phyloP scores from a whole-genome alignment of 2,888 invertebrate genomes.

The Melanophora roralis region DNA sequence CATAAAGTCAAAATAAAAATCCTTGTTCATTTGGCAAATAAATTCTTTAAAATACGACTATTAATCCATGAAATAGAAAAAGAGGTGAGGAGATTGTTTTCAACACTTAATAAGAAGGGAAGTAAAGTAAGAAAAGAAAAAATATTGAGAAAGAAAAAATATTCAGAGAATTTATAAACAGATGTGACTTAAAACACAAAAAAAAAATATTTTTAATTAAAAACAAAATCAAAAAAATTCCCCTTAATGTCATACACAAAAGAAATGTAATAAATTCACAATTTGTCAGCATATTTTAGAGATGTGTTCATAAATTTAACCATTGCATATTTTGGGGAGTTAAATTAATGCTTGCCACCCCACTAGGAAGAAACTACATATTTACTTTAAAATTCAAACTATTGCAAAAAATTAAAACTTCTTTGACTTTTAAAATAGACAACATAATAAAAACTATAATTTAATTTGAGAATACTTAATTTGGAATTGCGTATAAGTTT shows the following conservation, averaged over 20 bases:
- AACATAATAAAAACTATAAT: not conserved
- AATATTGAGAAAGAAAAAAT: not conserved
- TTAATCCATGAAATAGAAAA: not conserved
- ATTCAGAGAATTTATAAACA: not conserved
- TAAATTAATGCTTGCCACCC: too few relatives aligned
- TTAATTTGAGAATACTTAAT: not conserved
- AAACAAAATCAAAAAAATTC: not conserved
- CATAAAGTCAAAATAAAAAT: constrained; percentile 54
- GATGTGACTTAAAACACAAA: not conserved
- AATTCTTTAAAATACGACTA: constrained; percentile 18
- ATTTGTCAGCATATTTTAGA: not conserved
- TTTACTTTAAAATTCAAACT: too few relatives aligned
- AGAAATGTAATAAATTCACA: not conserved
- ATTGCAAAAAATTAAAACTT: too few relatives aligned
- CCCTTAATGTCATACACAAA: too few relatives aligned
- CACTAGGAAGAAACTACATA: too few relatives aligned
- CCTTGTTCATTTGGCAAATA: constrained; percentile 44
- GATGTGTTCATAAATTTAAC: not conserved
- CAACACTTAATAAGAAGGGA: constrained; percentile 24
- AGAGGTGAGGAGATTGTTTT: not conserved
- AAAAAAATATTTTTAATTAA: not conserved
- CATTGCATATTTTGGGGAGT: not conserved
- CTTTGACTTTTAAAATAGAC: too few relatives aligned
- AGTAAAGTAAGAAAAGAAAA: not conserved
- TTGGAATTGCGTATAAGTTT: too few relatives aligned